phyloP scores from a whole-genome alignment of 2,113 vertebrate species.

The Saguinus midas region DNA sequence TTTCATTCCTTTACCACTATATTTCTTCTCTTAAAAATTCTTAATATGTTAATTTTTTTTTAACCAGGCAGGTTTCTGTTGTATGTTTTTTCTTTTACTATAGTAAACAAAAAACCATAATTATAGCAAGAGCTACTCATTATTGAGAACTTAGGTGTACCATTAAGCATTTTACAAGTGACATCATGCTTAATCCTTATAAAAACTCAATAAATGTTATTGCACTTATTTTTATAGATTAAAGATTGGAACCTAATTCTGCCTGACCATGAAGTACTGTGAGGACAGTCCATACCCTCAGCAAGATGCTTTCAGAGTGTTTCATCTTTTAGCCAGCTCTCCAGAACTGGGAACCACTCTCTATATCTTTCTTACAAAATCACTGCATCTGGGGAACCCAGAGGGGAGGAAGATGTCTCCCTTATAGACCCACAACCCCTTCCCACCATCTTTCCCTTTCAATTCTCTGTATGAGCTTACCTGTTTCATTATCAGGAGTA shows the following conservation, averaged over 20 bases:
- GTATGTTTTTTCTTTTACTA: not conserved
- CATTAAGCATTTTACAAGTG: not conserved
- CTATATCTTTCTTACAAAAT: not conserved
- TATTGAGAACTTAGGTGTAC: not conserved
- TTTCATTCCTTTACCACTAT: not conserved
- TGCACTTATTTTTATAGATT: not conserved
- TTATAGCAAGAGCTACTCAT: not conserved
- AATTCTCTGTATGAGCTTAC: not conserved
- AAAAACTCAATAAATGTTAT: not conserved
- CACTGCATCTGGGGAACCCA: not conserved
- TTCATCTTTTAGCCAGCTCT: not conserved
- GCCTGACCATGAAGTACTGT: not conserved
- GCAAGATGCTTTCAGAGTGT: not conserved
- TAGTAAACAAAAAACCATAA: not conserved
- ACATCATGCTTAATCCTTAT: not conserved
- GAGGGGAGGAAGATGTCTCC: not conserved
- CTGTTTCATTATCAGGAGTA: not conserved
- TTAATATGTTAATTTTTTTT: not conserved
- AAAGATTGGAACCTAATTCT: not conserved
- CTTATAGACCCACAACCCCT: not conserved
- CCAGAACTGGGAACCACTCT: not conserved
- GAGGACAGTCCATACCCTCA: not conserved
- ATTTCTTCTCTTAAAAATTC: not conserved
- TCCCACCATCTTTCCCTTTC: not conserved
- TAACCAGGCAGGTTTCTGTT: not conserved